phyloP scores from a whole-genome alignment of 2,888 invertebrate species.

The Xylota segnis region DNA sequence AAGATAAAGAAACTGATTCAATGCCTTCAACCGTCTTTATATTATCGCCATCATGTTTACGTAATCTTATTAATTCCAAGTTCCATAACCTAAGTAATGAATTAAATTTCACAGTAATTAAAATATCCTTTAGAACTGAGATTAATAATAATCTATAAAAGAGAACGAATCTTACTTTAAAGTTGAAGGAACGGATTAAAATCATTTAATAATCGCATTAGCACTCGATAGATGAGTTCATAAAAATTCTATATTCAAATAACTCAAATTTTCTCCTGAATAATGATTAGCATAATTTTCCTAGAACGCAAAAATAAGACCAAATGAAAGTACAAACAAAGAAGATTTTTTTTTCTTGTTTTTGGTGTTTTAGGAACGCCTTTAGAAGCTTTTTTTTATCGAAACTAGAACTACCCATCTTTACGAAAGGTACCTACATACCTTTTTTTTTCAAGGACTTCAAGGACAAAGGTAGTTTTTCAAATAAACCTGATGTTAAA shows the following conservation, averaged over 20 bases:
- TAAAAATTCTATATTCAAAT: background rate
- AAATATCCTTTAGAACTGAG: background rate
- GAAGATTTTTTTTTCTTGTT: background rate
- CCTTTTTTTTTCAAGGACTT: background rate
- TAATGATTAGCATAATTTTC: background rate
- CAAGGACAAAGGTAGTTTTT: background rate
- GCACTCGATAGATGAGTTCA: background rate
- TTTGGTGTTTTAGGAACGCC: background rate
- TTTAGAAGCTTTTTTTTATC: background rate
- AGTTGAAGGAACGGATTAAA: background rate
- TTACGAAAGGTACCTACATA: background rate
- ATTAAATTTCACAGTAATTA: background rate
- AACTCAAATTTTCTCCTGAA: background rate
- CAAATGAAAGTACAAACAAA: background rate
- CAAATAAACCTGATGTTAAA: background rate
- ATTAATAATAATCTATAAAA: background rate
- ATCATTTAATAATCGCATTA: background rate
- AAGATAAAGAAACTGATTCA: too few species aligned
- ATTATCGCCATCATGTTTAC: background rate
- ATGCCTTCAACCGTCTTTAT: background rate
- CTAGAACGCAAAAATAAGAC: background rate
- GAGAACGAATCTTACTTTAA: background rate
- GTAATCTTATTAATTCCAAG: background rate
- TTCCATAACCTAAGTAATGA: background rate
- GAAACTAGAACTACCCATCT: background rate